phyloP scores from a whole-genome alignment of 2,888 invertebrate species.

The Rhingia campestris region DNA sequence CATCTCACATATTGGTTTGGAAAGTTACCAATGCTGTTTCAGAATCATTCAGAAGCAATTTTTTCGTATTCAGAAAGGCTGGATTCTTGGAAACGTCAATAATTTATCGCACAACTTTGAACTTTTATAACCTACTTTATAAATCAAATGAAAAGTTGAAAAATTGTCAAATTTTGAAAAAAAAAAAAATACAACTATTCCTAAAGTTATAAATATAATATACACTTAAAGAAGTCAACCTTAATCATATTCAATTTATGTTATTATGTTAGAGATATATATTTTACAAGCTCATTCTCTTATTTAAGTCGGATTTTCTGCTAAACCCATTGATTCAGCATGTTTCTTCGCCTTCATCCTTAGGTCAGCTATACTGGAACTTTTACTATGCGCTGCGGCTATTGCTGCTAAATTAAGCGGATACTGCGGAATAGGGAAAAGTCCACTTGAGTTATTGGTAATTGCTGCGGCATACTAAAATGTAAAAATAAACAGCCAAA shows the following conservation, averaged over 20 bases:
- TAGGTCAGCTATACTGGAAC: slow-evolving; percentile 96
- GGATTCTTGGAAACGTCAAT: too few species aligned
- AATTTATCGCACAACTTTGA: too few species aligned
- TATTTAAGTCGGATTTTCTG: slow-evolving; percentile 76
- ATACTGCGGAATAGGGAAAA: slow-evolving; percentile 87
- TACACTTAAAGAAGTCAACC: slow-evolving; percentile 27
- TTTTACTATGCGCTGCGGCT: slow-evolving; percentile 91
- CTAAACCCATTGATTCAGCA: slow-evolving; percentile 90
- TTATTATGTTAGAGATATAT: background rate
- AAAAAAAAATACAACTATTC: background rate
- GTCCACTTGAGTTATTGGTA: slow-evolving; percentile 83
- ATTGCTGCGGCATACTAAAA: slow-evolving; percentile 86
- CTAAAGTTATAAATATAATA: slow-evolving; percentile 3
- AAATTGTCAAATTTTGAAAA: too few species aligned
- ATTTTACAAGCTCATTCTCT: background rate
- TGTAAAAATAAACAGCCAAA: too few species aligned
- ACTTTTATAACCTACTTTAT: too few species aligned
- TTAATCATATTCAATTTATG: slow-evolving; percentile 20
- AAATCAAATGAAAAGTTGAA: too few species aligned
- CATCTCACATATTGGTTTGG: too few species aligned
- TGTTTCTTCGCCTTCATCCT: slow-evolving; percentile 96
- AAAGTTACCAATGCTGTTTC: too few species aligned
- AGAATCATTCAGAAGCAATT: too few species aligned
- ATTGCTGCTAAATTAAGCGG: slow-evolving; percentile 91
- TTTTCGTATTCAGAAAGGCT: too few species aligned